phyloP scores from a whole-genome alignment of 2,797 vertebrate genomes.

The Erethizon dorsatum region DNA sequence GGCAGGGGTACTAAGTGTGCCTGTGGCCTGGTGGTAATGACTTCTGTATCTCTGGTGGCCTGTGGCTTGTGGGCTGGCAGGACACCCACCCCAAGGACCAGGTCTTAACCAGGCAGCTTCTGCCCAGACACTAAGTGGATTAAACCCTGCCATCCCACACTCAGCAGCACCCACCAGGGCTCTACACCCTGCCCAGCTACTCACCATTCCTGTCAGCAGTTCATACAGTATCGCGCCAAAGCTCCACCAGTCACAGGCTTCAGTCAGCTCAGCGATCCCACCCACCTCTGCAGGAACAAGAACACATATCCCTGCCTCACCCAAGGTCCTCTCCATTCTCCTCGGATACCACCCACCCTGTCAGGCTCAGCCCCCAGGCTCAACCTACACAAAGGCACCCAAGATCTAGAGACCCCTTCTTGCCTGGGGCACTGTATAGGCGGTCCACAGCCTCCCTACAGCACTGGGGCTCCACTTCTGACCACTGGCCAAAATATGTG shows the following conservation, averaged over 20 bases:
- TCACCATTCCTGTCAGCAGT: slow-evolving; percentile 96
- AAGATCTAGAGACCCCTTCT: not conserved
- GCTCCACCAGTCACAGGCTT: slow-evolving; percentile 99
- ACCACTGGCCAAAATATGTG: slow-evolving; percentile 99
- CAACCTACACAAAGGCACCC: not conserved
- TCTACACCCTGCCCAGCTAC: slow-evolving; percentile 49
- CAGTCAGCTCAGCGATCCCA: slow-evolving; percentile 93
- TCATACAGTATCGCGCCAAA: slow-evolving; percentile 97
- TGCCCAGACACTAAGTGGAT: not conserved
- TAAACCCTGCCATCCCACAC: not conserved
- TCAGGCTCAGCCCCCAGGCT: not conserved
- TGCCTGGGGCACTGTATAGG: slow-evolving; percentile 98
- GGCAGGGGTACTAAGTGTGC: no score
- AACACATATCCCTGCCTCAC: not conserved
- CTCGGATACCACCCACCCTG: not conserved
- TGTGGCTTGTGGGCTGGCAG: not conserved
- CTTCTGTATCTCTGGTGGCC: not conserved
- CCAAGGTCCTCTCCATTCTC: not conserved
- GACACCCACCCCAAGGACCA: not conserved
- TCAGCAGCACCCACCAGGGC: not conserved
- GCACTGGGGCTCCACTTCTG: slow-evolving; percentile 96
- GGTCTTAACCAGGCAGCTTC: not conserved
- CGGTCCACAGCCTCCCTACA: slow-evolving; percentile 93
- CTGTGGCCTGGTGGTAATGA: not conserved
- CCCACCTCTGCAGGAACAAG: slow-evolving; percentile 94